These are phyloP conservation scores for Ictalurus punctatus DNA, from an alignment of 2,113 vertebrate genomes.

Conservation along the genomic window DNA sequence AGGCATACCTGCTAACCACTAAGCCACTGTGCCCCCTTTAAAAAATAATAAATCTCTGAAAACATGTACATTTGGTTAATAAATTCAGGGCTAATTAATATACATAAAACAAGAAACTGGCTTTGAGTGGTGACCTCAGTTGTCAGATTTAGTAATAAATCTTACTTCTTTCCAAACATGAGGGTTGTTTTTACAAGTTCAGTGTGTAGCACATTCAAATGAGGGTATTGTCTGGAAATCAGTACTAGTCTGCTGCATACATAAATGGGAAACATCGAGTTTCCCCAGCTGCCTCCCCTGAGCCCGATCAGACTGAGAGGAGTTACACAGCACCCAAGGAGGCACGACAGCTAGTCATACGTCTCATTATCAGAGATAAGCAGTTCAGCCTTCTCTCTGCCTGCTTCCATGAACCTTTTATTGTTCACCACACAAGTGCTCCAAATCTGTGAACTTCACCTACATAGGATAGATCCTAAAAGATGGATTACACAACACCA, in stretches of 20 bases:
- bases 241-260: neutral
- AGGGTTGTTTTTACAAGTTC: neutral
- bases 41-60: neutral
- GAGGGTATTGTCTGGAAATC: neutral
- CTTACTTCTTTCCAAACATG: neutral
- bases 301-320: slow-evolving; percentile 2
- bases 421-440: neutral
- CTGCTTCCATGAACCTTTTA: neutral
- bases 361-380: neutral
- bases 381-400: neutral
- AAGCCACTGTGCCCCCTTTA: no score
- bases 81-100: neutral
- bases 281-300: neutral
- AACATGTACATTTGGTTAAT: neutral
- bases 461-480: neutral
- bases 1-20: no score
- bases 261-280: no score
- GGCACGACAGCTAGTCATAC: neutral
- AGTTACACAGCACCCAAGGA: neutral
- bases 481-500: neutral
- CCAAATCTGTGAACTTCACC: neutral
- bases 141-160: neutral
- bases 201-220: neutral
- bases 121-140: neutral
- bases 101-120: neutral